These are phyloP conservation scores for Drymonia ruficornis DNA, from an alignment of 2,888 invertebrate species.

Conservation along the genomic window DNA sequence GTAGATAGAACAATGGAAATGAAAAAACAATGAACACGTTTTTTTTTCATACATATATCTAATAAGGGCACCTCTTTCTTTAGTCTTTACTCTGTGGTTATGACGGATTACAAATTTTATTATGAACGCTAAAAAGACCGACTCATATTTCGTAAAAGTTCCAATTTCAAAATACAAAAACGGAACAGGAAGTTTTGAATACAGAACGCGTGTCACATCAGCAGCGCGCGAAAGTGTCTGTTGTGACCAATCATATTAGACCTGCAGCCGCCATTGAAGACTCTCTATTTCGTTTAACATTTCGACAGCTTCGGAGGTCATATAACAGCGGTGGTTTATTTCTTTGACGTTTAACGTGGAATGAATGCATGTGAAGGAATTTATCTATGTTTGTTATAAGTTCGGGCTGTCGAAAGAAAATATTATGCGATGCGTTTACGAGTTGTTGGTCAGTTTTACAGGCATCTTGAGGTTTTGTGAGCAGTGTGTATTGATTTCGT, in stretches of 20 bases:
- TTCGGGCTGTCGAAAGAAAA: slow-evolving; percentile 15
- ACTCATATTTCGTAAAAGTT: neutral
- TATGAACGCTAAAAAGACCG: neutral
- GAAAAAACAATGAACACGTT: no score
- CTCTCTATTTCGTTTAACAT: slow-evolving; percentile 14
- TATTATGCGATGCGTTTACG: slow-evolving; percentile 15
- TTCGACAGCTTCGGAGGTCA: slow-evolving; percentile 22
- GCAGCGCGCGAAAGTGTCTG: slow-evolving; percentile 52
- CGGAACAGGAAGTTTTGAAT: slow-evolving; percentile 56
- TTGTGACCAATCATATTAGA: slow-evolving; percentile 39
- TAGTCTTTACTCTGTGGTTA: no score
- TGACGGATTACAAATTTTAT: no score
- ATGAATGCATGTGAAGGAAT: slow-evolving; percentile 38
- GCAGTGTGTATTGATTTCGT: neutral
- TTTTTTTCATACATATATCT: no score
- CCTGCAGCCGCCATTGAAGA: slow-evolving; percentile 23
- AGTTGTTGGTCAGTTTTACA: neutral
- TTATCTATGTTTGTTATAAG: slow-evolving; percentile 28
- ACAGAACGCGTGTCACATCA: slow-evolving; percentile 54
- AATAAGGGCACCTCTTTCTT: no score
- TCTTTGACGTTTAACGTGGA: slow-evolving; percentile 31
- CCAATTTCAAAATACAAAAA: slow-evolving; percentile 37
- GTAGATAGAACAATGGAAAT: no score
- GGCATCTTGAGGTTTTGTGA: neutral
- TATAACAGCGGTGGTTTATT: slow-evolving; percentile 29